A percentile compares a stretch with the other conserved stretches of the same genome.
phyloP scores from a whole-genome alignment of 1,140 invertebrate species.

The Rhopalosiphum padi region DNA sequence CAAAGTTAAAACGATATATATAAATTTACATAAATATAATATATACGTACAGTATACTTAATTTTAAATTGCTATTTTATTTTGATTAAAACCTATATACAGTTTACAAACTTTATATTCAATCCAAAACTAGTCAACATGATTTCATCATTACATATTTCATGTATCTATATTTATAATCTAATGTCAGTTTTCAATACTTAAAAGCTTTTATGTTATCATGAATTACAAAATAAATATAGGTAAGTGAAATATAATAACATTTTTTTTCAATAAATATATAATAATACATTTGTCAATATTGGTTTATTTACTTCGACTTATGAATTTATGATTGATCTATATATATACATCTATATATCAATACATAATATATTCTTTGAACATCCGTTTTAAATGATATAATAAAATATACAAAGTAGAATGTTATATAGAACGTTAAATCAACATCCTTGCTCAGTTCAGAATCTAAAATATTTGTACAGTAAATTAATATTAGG shows the following conservation, averaged over 20 bases:
- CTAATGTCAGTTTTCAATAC: background rate
- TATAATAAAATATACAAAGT: background rate
- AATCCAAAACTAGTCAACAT: background rate
- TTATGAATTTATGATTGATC: background rate
- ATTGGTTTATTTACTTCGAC: background rate
- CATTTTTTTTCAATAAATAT: too few relatives aligned
- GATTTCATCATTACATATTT: background rate
- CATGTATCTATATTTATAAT: background rate
- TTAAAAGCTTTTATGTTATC: background rate
- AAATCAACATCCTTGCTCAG: background rate
- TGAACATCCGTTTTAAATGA: background rate
- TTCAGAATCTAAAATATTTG: background rate
- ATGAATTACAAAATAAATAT: background rate
- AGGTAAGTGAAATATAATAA: too few relatives aligned
- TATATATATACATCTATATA: too few relatives aligned
- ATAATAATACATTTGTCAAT: background rate
- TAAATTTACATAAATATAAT: too few relatives aligned
- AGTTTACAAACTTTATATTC: background rate
- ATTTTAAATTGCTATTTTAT: background rate
- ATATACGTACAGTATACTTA: background rate
- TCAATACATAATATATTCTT: too few relatives aligned
- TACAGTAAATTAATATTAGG: background rate
- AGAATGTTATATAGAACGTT: background rate
- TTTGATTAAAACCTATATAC: background rate
- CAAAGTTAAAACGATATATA: too few relatives aligned